These are phyloP conservation scores for Sisor rabdophorus DNA, from an alignment of 2,113 vertebrate genomes.

Conservation along the genomic window DNA sequence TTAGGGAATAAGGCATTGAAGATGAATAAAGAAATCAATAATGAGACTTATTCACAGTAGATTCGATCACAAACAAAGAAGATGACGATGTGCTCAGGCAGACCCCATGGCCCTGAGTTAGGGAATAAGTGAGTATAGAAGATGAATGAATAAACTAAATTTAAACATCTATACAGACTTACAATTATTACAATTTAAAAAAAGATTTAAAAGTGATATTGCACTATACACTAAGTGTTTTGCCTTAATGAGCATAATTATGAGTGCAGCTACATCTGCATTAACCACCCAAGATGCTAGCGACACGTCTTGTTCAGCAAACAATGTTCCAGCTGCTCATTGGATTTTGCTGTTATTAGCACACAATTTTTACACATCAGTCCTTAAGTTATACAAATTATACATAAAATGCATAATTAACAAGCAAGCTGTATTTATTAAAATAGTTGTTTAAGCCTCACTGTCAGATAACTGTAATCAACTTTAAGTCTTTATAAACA, in stretches of 20 bases:
- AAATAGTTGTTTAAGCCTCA: no score
- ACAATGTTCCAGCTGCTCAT: no score
- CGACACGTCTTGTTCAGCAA: neutral
- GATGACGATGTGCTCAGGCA: no score
- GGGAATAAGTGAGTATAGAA: no score
- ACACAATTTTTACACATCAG: neutral
- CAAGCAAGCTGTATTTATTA: neutral
- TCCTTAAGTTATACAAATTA: neutral
- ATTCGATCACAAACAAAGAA: no score
- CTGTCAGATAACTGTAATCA: neutral
- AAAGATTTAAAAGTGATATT: neutral
- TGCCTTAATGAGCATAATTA: constrained; percentile 4
- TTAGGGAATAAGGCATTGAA: no score
- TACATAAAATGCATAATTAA: neutral
- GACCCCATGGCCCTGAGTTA: no score
- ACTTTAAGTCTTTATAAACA: neutral
- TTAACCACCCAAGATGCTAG: neutral
- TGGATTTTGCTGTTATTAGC: neutral
- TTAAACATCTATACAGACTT: neutral
- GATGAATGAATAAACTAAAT: no score
- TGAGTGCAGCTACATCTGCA: constrained; percentile 13
- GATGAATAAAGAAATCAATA: no score
- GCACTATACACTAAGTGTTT: neutral
- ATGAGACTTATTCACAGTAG: no score
- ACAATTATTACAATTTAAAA: neutral